Evolutionary conservation across 1,140 invertebrate genomes (phyloP).

Genomic region (Diachasmimorpha longicaudata): DNA sequence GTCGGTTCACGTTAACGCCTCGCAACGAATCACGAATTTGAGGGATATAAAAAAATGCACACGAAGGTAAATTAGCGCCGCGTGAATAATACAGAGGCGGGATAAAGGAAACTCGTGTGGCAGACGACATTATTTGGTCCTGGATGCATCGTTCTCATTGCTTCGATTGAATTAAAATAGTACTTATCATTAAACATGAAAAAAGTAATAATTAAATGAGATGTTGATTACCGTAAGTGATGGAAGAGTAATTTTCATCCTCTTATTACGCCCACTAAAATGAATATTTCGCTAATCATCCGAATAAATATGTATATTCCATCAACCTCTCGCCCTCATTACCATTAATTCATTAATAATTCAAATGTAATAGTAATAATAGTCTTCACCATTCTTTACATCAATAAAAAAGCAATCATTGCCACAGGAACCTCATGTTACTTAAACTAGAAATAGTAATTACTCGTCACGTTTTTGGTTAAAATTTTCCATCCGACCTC

Average conservation of each 20-base stretch:
- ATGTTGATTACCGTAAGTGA: background rate
- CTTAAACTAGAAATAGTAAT: constrained; percentile 58
- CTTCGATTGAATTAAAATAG: background rate
- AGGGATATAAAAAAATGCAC: background rate
- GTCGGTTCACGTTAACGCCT: background rate
- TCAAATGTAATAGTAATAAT: constrained; percentile 53
- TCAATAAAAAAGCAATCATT: constrained; percentile 56
- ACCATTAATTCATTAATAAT: constrained; percentile 28
- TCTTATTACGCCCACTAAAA: too few relatives aligned
- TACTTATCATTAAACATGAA: too few relatives aligned
- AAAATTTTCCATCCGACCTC: background rate
- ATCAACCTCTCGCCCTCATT: background rate
- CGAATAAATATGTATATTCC: constrained; percentile 11
- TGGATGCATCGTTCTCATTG: background rate
- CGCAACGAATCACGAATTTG: constrained; percentile 1
- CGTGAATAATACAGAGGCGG: background rate
- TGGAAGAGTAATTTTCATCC: background rate
- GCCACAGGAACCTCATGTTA: constrained; percentile 60
- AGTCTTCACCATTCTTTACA: constrained; percentile 50
- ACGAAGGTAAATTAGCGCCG: background rate
- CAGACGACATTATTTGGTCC: background rate
- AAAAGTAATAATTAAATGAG: too few relatives aligned
- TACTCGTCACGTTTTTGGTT: constrained; percentile 33
- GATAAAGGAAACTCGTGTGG: background rate
- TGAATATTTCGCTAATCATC: background rate